Evolutionary conservation across 2,888 invertebrate genomes (phyloP), one percentile per base, ranked within the genome.

Genomic region (Mythimna lalbum): DNA sequence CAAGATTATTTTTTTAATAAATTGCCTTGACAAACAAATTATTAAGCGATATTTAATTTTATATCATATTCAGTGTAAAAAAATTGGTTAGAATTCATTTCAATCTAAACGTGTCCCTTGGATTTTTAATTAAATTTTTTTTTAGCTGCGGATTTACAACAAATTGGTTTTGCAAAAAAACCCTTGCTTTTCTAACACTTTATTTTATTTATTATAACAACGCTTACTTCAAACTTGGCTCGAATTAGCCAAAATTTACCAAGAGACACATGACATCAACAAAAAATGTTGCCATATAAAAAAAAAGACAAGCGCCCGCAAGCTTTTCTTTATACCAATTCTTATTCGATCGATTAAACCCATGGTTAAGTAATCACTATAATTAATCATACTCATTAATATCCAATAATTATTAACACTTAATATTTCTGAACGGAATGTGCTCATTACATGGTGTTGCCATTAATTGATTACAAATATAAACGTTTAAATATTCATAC

Each of bases 371-470:
- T 87, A 87, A 90, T 88, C 86, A 89, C 88, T 90, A 90, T 83
- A 81, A 66, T 83, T 85, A 87, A 84, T 82, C 84, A 86, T 85
- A 86, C 63, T 77, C 56, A 76, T 67, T 65, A 53, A 78, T 84
- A 84, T 80, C 84, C 87, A 85, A 88, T 88, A 90, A 89, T 88
- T 86, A 89, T 90, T 89, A 91, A 91, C 88, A 90, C 87, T 89
- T 89, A 86, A 88, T 89, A 73, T 81, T 89, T 88, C 89, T 93
- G 95, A 95, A 95, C 95, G 95, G 95, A 95, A 95, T 95, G 95
- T 95, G 95, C 94, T 90, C 88, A 83, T 89, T 91, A 92, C 88
- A 88, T 90, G 89, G 88, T 93, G 91, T 92, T 91, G 91, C 89
- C 89, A 90, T 91, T 88, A 90, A 87, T 87, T 78, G 82, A 89